Percentiles rank a stretch among this genome's conserved stretches.
phyloP scores from a whole-genome alignment of 2,888 invertebrate species.

The Tetragnatha montana region DNA sequence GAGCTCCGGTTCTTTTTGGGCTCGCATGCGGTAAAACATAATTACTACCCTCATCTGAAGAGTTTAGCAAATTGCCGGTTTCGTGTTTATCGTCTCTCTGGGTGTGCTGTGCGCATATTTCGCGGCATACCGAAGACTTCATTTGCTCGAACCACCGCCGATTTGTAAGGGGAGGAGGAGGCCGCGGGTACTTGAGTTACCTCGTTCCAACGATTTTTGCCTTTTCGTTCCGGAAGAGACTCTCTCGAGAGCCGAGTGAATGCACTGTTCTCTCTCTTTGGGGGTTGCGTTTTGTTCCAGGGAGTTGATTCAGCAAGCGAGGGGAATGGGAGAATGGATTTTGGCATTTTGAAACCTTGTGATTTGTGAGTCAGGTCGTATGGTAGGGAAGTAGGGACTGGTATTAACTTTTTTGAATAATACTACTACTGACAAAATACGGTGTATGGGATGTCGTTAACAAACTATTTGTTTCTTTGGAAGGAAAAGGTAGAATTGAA shows the following conservation, averaged over 20 bases:
- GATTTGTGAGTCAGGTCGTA: no score
- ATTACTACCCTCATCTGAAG: slow-evolving; percentile 56
- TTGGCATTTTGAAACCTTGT: no score
- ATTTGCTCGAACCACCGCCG: not conserved
- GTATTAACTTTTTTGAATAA: no score
- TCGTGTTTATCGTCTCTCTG: slow-evolving; percentile 38
- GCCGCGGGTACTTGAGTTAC: no score
- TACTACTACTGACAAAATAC: no score
- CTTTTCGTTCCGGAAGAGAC: not conserved
- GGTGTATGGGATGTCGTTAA: no score
- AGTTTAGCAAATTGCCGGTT: slow-evolving; percentile 37
- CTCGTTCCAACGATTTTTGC: not conserved
- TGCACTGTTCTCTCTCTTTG: not conserved
- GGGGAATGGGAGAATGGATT: no score
- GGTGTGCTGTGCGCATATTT: slow-evolving; percentile 6
- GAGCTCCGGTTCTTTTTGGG: not conserved
- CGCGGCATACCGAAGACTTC: not conserved
- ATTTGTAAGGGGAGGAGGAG: not conserved
- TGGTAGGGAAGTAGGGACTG: no score
- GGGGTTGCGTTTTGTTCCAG: no score
- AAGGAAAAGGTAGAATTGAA: no score
- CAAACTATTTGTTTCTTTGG: no score
- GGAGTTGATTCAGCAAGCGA: no score
- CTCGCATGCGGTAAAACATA: slow-evolving; percentile 57
- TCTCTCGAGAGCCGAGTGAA: not conserved